These are phyloP conservation scores for Mythimna vitellina DNA, from an alignment of 2,888 invertebrate species.

Conservation along the genomic window DNA sequence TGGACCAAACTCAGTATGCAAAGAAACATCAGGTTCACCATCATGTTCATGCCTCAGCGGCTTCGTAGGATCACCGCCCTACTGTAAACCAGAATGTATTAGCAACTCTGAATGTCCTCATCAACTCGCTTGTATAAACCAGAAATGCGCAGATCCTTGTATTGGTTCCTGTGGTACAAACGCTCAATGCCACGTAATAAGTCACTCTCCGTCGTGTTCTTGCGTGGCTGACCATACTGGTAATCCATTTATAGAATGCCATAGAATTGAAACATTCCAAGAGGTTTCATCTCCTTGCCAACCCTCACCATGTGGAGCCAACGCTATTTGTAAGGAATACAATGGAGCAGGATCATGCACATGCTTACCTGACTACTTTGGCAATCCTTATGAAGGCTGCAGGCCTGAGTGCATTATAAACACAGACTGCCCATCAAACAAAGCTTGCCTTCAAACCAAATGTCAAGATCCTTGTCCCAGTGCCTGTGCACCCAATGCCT, in stretches of 20 bases:
- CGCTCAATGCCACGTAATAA: conserved; percentile 94
- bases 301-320: conserved; percentile 92
- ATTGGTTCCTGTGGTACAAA: conserved; percentile 93
- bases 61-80: conserved; percentile 93
- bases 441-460: conserved; percentile 93
- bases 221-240: conserved; percentile 93
- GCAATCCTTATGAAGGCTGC: conserved; percentile 95
- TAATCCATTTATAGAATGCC: conserved; percentile 94
- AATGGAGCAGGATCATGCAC: conserved; percentile 92
- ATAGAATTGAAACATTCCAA: conserved; percentile 76
- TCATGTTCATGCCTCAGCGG: conserved; percentile 94
- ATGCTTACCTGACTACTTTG: conserved; percentile 93
- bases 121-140: conserved; percentile 93
- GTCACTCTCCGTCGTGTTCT: conserved; percentile 93
- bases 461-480: conserved; percentile 95
- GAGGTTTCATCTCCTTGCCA: conserved; percentile 90
- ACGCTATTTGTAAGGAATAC: conserved; percentile 92
- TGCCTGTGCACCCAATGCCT: conserved; percentile 94
- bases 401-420: conserved; percentile 93
- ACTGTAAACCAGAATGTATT: conserved; percentile 95
- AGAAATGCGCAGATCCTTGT: conserved; percentile 95
- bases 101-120: conserved; percentile 94
- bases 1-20: conserved; percentile 94
- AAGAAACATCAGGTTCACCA: conserved; percentile 92
- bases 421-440: conserved; percentile 93